A percentile compares a stretch with the other conserved stretches of the same genome.
These are phyloP conservation scores for Nycticorax nycticorax DNA, from an alignment of 2,113 vertebrate genomes.

Conservation along the genomic window DNA sequence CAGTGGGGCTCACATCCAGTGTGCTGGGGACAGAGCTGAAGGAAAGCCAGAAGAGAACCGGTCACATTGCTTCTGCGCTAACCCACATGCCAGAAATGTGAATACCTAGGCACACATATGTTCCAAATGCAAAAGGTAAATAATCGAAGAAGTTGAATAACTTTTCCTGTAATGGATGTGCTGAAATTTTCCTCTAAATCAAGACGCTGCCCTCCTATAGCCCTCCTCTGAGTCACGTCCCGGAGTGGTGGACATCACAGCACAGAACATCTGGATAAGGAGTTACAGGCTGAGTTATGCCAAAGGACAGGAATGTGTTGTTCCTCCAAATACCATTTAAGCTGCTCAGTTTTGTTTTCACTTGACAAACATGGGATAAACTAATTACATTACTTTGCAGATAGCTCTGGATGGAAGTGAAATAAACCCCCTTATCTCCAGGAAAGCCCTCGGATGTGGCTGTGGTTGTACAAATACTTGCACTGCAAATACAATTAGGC, in stretches of 20 bases:
- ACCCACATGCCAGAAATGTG: fast-evolving
- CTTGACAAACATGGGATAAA: constrained; percentile 11
- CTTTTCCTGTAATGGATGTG: neutral
- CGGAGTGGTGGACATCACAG: neutral
- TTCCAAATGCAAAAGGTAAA: neutral
- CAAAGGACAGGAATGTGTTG: neutral
- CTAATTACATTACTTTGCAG: constrained; percentile 10
- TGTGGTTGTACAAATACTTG: constrained; percentile 10
- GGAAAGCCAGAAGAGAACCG: neutral
- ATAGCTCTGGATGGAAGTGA: neutral
- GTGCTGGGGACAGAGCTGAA: neutral
- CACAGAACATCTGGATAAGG: neutral
- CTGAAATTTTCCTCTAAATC: neutral
- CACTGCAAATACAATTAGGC: constrained; percentile 1
- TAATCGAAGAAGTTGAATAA: neutral
- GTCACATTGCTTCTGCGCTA: neutral
- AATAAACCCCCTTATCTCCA: constrained; percentile 7
- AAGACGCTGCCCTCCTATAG: neutral
- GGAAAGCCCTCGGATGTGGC: neutral
- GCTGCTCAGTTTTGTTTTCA: constrained; percentile 15
- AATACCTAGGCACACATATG: neutral
- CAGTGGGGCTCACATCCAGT: neutral
- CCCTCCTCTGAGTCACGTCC: neutral
- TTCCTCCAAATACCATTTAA: neutral
- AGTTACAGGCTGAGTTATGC: neutral